Evolutionary conservation across 35 echinoderm and acorn worm genomes (phyloP).

Genomic region (Apostichopus japonicus): DNA sequence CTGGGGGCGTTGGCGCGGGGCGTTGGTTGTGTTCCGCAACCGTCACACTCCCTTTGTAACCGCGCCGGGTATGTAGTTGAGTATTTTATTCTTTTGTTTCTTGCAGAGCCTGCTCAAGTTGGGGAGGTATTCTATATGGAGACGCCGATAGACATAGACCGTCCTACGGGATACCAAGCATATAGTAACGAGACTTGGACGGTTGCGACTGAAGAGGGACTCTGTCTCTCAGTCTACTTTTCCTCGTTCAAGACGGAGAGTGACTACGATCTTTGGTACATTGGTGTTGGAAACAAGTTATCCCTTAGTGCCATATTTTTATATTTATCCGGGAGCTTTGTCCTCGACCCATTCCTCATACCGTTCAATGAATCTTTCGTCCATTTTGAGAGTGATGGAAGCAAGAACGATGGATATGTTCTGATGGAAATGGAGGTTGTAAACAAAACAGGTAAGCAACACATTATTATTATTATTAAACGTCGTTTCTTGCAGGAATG

Average conservation of each 20-base stretch:
- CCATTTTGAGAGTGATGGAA: neutral
- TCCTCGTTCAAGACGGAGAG: neutral
- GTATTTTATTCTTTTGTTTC: no score
- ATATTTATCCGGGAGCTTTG: neutral
- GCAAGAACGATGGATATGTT: neutral
- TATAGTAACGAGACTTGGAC: slow-evolving; percentile 2
- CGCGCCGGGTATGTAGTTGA: no score
- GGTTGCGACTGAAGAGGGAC: neutral
- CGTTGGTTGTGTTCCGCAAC: no score
- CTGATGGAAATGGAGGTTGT: slow-evolving; percentile 5
- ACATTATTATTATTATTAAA: neutral
- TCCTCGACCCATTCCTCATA: neutral
- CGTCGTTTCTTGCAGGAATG: no score
- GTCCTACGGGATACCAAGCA: neutral
- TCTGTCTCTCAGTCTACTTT: neutral
- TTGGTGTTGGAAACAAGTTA: neutral
- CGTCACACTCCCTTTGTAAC: no score
- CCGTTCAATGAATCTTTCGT: neutral
- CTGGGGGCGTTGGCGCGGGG: no score
- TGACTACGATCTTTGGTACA: slow-evolving; percentile 17
- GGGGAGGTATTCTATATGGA: neutral
- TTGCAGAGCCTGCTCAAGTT: neutral
- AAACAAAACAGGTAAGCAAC: neutral
- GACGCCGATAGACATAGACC: neutral
- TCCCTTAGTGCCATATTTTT: no score